phyloP scores from a whole-genome alignment of 2,888 invertebrate genomes.

The Azorinus chamasolen region DNA sequence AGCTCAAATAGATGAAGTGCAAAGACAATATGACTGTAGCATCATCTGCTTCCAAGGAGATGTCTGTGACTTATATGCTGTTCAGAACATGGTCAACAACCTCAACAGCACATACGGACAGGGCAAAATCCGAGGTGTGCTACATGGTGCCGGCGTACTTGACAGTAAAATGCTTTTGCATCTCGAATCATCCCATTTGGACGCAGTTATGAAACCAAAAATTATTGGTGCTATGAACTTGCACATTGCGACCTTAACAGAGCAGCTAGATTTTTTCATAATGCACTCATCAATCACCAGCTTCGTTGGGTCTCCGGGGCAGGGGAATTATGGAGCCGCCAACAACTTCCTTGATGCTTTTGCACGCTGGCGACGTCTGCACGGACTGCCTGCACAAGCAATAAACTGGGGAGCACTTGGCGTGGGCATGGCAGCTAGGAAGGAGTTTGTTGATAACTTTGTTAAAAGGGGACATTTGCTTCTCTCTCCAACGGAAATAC shows the following conservation, averaged over 20 bases:
- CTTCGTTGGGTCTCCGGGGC: conserved; percentile 68
- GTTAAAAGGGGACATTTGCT: conserved; percentile 17
- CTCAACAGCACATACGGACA: no score
- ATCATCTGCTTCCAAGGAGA: no score
- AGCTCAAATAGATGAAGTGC: no score
- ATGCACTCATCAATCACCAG: conserved; percentile 72
- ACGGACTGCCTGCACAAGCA: conserved; percentile 58
- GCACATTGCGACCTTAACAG: conserved; percentile 52
- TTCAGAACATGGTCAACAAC: no score
- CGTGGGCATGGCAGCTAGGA: conserved; percentile 57
- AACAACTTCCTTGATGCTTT: conserved; percentile 70
- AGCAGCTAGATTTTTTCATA: conserved; percentile 68
- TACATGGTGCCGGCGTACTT: conserved; percentile 65
- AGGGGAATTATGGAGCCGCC: conserved; percentile 72
- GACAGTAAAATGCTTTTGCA: conserved; percentile 34
- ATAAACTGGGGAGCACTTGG: conserved; percentile 75
- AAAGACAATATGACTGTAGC: no score
- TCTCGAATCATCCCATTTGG: conserved; percentile 45
- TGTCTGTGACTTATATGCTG: no score
- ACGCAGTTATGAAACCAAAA: conserved; percentile 46
- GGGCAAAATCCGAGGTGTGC: conserved; percentile 56
- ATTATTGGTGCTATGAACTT: conserved; percentile 69
- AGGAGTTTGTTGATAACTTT: conserved; percentile 1
- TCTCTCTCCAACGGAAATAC: conserved; percentile 15
- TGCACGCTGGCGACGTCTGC: conserved; percentile 52